A percentile compares a stretch with the other conserved stretches of the same genome.
These are phyloP conservation scores for Drosophila heteroneura DNA, from an alignment of 2,888 invertebrate species.

Conservation along the genomic window DNA sequence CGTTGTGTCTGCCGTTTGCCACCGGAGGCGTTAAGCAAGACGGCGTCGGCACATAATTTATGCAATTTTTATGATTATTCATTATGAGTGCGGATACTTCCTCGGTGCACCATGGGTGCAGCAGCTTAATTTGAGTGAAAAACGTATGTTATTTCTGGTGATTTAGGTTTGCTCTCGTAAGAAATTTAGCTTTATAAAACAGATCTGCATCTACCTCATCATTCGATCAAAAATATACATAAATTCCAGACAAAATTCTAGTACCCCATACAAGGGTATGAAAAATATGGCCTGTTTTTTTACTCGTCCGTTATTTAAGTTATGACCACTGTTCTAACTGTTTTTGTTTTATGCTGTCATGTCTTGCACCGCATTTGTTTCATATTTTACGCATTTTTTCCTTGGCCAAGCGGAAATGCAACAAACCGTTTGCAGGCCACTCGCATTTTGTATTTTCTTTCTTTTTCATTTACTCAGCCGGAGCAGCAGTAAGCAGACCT, in stretches of 20 bases:
- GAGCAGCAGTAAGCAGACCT: background rate
- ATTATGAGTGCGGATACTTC: slow-evolving; percentile 67
- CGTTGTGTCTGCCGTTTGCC: slow-evolving; percentile 40
- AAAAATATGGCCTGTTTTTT: background rate
- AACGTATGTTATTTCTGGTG: background rate
- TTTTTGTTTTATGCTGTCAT: slow-evolving; percentile 37
- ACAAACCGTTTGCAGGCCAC: slow-evolving; percentile 56
- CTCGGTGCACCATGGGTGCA: slow-evolving; percentile 33
- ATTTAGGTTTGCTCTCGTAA: background rate
- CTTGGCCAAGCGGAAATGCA: slow-evolving; percentile 59
- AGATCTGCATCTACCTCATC: background rate
- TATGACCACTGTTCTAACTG: slow-evolving; percentile 49
- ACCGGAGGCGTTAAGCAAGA: slow-evolving; percentile 75
- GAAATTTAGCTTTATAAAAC: background rate
- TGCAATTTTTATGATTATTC: slow-evolving; percentile 81
- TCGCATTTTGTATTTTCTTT: slow-evolving; percentile 7
- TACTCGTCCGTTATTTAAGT: background rate
- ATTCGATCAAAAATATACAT: background rate
- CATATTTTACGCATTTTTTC: slow-evolving; percentile 64
- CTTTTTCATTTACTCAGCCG: slow-evolving; percentile 8
- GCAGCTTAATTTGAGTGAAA: background rate
- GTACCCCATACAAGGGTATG: background rate
- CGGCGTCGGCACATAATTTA: slow-evolving; percentile 78
- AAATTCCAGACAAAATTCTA: too few species aligned
- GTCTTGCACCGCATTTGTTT: slow-evolving; percentile 64